These are phyloP conservation scores for Heliocidaris tuberculata DNA, from an alignment of 35 echinoderm and acorn worm species.

Conservation along the genomic window DNA sequence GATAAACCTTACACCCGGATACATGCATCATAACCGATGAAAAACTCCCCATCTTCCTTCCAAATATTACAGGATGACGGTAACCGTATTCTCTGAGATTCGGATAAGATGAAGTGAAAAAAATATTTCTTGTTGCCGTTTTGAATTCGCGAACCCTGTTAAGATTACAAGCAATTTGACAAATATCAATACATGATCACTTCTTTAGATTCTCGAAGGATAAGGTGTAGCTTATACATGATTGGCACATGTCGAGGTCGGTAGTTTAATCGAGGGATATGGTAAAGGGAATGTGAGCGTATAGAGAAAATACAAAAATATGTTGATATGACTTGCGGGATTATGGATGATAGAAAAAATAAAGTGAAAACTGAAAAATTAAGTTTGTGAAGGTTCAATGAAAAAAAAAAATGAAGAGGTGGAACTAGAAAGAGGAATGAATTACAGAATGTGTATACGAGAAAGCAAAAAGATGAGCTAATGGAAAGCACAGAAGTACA, in stretches of 20 bases:
- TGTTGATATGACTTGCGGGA: no score
- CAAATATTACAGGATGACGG: background rate
- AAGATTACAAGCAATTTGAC: background rate
- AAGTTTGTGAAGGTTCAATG: no score
- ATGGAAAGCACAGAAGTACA: no score
- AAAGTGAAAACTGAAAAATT: no score
- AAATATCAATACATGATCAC: background rate
- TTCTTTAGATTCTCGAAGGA: background rate
- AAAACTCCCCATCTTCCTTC: background rate
- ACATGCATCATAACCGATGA: background rate
- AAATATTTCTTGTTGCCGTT: background rate
- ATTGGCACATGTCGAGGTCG: background rate
- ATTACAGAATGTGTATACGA: no score
- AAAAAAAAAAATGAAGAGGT: no score
- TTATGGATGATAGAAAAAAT: no score
- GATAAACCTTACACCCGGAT: background rate
- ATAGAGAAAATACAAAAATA: no score
- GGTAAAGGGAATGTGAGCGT: no score
- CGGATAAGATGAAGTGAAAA: background rate
- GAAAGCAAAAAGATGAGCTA: no score
- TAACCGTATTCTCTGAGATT: background rate
- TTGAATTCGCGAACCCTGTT: background rate
- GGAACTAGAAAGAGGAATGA: no score
- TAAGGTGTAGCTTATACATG: background rate
- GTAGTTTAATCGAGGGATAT: background rate